Base-by-base conservation (phyloP, 2,888 invertebrate species). In the Steinernema hermaphroditum region DNA sequence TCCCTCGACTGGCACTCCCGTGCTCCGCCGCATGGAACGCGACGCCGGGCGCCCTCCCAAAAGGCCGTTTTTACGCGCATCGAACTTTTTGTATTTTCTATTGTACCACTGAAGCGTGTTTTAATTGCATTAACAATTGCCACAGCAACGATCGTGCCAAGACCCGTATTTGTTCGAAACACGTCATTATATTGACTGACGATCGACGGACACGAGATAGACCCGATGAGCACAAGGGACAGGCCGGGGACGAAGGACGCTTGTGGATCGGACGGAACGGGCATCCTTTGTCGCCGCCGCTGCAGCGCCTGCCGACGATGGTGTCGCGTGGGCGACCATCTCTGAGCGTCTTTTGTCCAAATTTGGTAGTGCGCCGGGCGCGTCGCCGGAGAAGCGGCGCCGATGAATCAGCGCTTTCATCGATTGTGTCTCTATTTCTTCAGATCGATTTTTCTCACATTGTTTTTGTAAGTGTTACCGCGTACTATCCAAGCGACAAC, bases 131-230 rank as follows among this genome's bases (percentile, higher is more conserved):
- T 62, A 29, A 62, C 29, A 62, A 37, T 37, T 29, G 29, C 62
- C 29, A 62, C 32, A 32, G 62, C 62, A 62, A 62, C 27, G 29
- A 29, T 62, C 62, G 62, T 27, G 62, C 62, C 62, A 32, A 62
- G 62, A 62, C 62, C 62, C 27, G 62, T 62, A 19, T 6, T 9
- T 2, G 29, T 32, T 62, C 62, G 62, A 62, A 62, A 1, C 29
- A 62, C 62, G 62, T 62, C 62, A 62, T 62, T 62, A 32, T 62
- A 32, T 29, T 62, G 62, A 62, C 62, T 29, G 62, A 62, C 62
- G 62, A 32, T 34, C 29, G 62, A 29, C 62, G 62, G 62, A 62
- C 62, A 62, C 62, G 62, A 32, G 62, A 62, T 62, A 19, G 32
- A 62, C 62, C 62, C 29, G 32, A 62, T n/a, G n/a, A n/a, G n/a